Percentiles rank a stretch among this genome's conserved stretches.
Evolutionary conservation across 2,113 vertebrate species (phyloP).

Genomic region (Microcebus jonahi): DNA sequence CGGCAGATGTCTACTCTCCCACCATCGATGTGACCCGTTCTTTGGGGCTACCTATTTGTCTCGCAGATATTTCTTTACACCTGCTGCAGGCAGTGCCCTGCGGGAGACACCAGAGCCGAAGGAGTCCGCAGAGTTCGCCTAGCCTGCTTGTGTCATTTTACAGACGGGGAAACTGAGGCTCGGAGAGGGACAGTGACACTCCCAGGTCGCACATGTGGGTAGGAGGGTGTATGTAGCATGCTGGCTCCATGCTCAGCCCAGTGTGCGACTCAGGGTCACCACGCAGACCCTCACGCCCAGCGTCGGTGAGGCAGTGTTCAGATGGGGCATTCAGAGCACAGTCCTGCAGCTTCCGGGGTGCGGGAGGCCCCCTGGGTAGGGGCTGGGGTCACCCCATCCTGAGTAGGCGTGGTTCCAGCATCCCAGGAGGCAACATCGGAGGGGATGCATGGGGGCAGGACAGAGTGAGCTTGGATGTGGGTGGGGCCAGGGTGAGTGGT

Average conservation of each 20-base stretch:
- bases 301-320: no score
- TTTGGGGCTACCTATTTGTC: background rate
- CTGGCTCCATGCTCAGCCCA: background rate
- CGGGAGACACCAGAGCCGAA: background rate
- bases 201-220: background rate
- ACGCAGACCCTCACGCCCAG: background rate
- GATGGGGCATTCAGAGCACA: background rate
- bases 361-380: background rate
- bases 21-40: background rate
- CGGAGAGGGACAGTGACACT: background rate
- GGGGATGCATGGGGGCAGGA: background rate
- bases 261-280: background rate
- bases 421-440: background rate
- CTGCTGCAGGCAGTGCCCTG: background rate
- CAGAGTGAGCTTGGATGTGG: background rate
- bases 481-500: fast-evolving
- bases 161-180: background rate
- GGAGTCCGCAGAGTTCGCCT: background rate
- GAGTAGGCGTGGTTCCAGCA: background rate
- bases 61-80: background rate
- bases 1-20: background rate
- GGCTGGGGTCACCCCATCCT: background rate
- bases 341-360: background rate
- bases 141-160: background rate
- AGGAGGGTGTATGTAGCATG: background rate